phyloP scores from a whole-genome alignment of 2,888 invertebrate genomes.

The Agrilus mali region DNA sequence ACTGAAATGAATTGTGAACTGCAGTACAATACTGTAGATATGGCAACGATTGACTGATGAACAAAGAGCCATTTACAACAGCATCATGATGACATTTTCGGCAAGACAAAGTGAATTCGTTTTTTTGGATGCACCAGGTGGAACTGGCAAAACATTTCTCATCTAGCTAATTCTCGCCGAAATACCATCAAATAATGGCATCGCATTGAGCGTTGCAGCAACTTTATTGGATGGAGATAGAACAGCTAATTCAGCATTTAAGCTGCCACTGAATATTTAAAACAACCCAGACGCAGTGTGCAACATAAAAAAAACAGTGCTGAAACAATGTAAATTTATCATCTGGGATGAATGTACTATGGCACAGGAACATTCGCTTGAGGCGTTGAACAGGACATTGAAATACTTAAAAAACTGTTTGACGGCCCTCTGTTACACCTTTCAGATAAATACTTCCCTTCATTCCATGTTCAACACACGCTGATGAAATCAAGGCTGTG shows the following conservation, averaged over 20 bases:
- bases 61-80: constrained; percentile 11
- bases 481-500: constrained; percentile 19
- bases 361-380: constrained; percentile 23
- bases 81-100: constrained; percentile 9
- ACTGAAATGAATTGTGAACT: constrained; percentile 10
- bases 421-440: constrained; percentile 5
- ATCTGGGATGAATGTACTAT: constrained; percentile 30
- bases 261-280: constrained; percentile 5
- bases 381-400: constrained; percentile 21
- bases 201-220: constrained; percentile 20
- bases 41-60: constrained; percentile 9
- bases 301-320: constrained; percentile 17
- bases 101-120: constrained; percentile 9
- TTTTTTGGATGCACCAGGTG: constrained; percentile 14
- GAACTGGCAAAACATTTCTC: constrained; percentile 30
- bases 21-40: constrained; percentile 9
- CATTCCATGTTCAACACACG: constrained; percentile 7
- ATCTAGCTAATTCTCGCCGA: constrained; percentile 24
- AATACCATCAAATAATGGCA: constrained; percentile 20
- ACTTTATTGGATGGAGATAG: constrained; percentile 22
- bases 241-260: constrained; percentile 20
- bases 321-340: constrained; percentile 20
- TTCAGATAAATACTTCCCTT: neutral
- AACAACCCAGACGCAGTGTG: constrained; percentile 14
- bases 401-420: neutral